A percentile compares a stretch with the other conserved stretches of the same genome.
phyloP scores from a whole-genome alignment of 2,113 vertebrate species.

The Scomber japonicus region DNA sequence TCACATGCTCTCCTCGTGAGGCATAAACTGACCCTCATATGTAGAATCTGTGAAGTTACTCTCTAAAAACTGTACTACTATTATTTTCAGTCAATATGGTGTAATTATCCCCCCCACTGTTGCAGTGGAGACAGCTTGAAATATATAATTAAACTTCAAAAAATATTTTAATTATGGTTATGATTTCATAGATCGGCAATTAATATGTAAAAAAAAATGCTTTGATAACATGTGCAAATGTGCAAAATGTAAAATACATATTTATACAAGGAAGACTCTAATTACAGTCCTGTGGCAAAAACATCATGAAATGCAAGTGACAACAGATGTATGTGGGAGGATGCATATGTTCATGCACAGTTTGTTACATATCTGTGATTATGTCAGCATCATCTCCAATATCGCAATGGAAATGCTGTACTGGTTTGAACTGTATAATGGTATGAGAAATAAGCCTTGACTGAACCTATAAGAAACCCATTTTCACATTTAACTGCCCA shows the following conservation, averaged over 20 bases:
- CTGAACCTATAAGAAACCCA: not conserved
- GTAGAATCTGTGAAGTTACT: too few species aligned
- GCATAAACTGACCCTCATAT: too few species aligned
- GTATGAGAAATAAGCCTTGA: not conserved
- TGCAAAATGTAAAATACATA: not conserved
- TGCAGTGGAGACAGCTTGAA: too few species aligned
- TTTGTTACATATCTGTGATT: not conserved
- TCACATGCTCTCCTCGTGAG: too few species aligned
- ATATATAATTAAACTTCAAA: too few species aligned
- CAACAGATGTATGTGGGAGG: slow-evolving; percentile 34
- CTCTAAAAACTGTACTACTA: too few species aligned
- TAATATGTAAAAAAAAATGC: too few species aligned
- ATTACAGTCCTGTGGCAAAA: not conserved
- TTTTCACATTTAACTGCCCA: not conserved
- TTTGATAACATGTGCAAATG: not conserved
- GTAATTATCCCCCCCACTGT: too few species aligned
- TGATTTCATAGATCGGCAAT: too few species aligned
- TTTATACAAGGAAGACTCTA: not conserved
- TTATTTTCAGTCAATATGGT: too few species aligned
- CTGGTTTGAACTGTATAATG: not conserved
- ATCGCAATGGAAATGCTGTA: not conserved
- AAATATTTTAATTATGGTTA: too few species aligned
- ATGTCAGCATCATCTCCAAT: not conserved
- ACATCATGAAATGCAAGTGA: not conserved
- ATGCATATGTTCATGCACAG: slow-evolving; percentile 6